Conservation (phyloP, 2,888 invertebrate species). For the Euclidia mi region DNA sequence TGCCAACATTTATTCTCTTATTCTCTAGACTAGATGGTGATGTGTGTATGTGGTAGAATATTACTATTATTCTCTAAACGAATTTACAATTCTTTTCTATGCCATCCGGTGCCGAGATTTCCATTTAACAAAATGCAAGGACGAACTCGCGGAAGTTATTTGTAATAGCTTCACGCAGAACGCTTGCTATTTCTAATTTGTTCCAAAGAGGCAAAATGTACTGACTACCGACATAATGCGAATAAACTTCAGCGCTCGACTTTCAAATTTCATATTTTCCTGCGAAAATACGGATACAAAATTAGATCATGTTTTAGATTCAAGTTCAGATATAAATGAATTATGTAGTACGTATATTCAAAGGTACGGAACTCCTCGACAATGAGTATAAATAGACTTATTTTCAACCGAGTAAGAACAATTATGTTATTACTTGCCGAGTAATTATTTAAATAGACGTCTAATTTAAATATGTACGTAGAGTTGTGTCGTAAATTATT, state of each 20-base stretch:
- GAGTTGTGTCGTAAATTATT: too few species aligned
- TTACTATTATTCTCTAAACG: too few species aligned
- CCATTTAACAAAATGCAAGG: slow-evolving; percentile 9
- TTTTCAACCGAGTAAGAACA: slow-evolving; percentile 29
- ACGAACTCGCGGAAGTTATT: slow-evolving; percentile 10
- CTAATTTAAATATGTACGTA: slow-evolving; percentile 23
- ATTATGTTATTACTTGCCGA: slow-evolving; percentile 27
- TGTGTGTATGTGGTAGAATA: too few species aligned
- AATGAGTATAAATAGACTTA: slow-evolving; percentile 31
- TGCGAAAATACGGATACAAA: slow-evolving; percentile 25
- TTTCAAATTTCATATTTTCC: slow-evolving; percentile 45
- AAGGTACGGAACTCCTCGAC: slow-evolving; percentile 18
- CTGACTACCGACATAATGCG: slow-evolving; percentile 9
- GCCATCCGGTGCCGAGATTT: neutral
- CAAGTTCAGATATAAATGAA: slow-evolving; percentile 38
- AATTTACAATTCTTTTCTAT: neutral
- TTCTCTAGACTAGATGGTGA: too few species aligned
- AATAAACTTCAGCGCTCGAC: slow-evolving; percentile 3
- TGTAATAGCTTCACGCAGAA: slow-evolving; percentile 15
- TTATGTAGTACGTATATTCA: slow-evolving; percentile 40
- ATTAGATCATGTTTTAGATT: slow-evolving; percentile 43
- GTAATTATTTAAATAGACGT: slow-evolving; percentile 39
- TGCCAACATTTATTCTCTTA: too few species aligned
- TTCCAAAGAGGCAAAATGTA: slow-evolving; percentile 15
- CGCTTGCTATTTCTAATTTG: slow-evolving; percentile 30